Evolutionary conservation across 2,888 invertebrate species (phyloP), one percentile per base, ranked within the genome.

Genomic region (Smittia aterrima): DNA sequence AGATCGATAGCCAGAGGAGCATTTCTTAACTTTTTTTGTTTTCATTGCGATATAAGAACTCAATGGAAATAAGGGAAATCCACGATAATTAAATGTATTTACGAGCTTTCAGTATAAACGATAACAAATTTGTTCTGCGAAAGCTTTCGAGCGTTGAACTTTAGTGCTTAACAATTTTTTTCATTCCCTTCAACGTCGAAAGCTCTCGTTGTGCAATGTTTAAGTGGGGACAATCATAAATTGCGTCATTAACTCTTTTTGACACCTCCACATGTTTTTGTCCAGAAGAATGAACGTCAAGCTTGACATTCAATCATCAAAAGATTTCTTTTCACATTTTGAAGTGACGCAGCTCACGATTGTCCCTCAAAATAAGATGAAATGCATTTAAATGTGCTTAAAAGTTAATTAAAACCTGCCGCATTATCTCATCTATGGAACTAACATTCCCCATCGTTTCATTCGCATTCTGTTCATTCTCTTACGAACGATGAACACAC

Each of bases 21-120:
- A 53, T 41, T 67, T 32, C 18, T 58, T 58, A 20, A 18, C 22
- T 18, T n/a, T 47, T 47, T 58, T 58, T 4, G 20, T 20, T 20
- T n/a, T 58, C 58, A 58, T 47, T 47, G 22, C 58, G 18, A 22
- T 16, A 47, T 47, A 18, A 58, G 20, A 18, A 20, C 9, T 58
- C 9, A 18, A 58, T 18, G 18, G 9, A 18, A 58, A 18, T 20
- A n/a, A 47, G 11, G 66, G n/a, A 38, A 18, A 66, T 47, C 40
- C 18, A 68, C 24, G 16, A 68, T 40, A 70, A 22, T 6, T 38
- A 54, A 53, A 70, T 70, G 53, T 70, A 70, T 70, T 70, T 70
- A 70, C 70, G 70, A 70, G 70, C 70, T 70, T 70, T 53, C 22
- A 54, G 22, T 58, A 58, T 58, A 20, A 58, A 3, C 4, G 18